These are phyloP conservation scores for Hypena proboscidalis DNA, from an alignment of 2,888 invertebrate species.

Conservation along the genomic window DNA sequence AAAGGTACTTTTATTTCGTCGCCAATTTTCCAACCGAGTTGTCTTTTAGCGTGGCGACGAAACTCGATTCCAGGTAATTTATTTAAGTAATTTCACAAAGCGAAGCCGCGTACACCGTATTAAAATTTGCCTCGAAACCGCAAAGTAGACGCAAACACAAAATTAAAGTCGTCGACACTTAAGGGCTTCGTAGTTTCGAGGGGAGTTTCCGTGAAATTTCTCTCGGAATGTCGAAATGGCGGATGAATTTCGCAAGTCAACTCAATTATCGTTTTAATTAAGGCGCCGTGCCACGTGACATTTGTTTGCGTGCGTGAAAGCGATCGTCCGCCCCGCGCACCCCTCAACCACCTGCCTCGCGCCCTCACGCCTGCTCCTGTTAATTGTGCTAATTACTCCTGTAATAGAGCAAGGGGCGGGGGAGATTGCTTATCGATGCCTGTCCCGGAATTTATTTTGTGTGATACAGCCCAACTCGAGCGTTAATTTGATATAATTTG, in stretches of 20 bases:
- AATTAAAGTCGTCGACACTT: slow-evolving; percentile 84
- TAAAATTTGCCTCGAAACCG: slow-evolving; percentile 80
- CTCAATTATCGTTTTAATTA: slow-evolving; percentile 86
- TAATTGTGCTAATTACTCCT: slow-evolving; percentile 86
- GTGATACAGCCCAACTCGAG: slow-evolving; percentile 61
- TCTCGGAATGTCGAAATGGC: slow-evolving; percentile 83
- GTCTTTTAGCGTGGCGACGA: slow-evolving; percentile 54
- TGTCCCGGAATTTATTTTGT: slow-evolving; percentile 74
- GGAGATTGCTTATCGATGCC: slow-evolving; percentile 83
- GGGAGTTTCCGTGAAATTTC: slow-evolving; percentile 81
- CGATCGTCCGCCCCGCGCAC: slow-evolving; percentile 64
- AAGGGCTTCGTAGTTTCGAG: slow-evolving; percentile 81
- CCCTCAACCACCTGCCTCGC: slow-evolving; percentile 38
- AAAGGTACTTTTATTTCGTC: slow-evolving; percentile 41
- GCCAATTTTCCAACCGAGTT: slow-evolving; percentile 67
- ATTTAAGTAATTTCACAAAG: slow-evolving; percentile 80
- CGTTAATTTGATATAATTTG: slow-evolving; percentile 61
- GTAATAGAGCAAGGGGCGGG: slow-evolving; percentile 82
- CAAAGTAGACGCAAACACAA: slow-evolving; percentile 84
- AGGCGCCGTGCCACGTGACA: slow-evolving; percentile 83
- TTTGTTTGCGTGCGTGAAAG: slow-evolving; percentile 85
- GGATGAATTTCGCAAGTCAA: slow-evolving; percentile 85
- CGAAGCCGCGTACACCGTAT: slow-evolving; percentile 74
- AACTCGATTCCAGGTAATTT: slow-evolving; percentile 77
- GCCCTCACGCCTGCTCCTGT: slow-evolving; percentile 66